Evolutionary conservation across 37 sponge, comb jelly and placozoan species (phyloP), one percentile per base, ranked within the genome.

Genomic region (Crambe crambe): DNA sequence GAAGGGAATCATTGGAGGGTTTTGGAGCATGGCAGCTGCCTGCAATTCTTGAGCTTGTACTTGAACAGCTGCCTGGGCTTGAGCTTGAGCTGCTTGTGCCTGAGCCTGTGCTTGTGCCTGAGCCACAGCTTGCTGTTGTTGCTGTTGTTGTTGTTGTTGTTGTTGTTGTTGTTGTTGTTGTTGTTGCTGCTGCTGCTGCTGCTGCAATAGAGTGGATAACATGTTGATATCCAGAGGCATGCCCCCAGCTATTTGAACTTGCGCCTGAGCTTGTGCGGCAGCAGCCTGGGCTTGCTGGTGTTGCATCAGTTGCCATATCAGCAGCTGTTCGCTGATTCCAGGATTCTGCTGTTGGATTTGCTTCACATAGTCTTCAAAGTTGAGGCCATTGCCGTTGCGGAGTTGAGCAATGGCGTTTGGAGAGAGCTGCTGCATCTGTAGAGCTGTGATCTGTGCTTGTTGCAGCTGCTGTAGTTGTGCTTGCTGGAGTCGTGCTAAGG

Each of bases 281-380:
- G 51, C 31, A 20, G 69, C 78, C 0, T 68, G 77, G 1, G 75
- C 23, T 41, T 23, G 25, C 43, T 40, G 43, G 12, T 41, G 30
- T 34, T 56, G 54, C 17, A 22, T 3, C 8, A 60, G 27, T 61
- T 76, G 76, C 59, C 39, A 60, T 41, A 60, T 38, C 17, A 40
- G 25, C 2, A 76, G 41, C 59, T 74, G 47, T 29, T 60, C 21
- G 3, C 17, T 4, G 5, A 31, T 30, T 6, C 51, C 51, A 30
- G 66, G 66, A 65, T 30, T 31, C 66, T 56, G 68, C 76, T 59
- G 42, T 41, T 78, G 78, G 40, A 81, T 12, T 22, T 81, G 82
- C 42, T 76, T 76, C 78, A 85, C 40, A 38, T 72, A 85, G 61
- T 85, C 85, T 29, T 85, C 85, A 57, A 60, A 12, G 25, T n/a